These are phyloP conservation scores for Zosterops borbonicus DNA, from an alignment of 2,113 vertebrate genomes.

Conservation along the genomic window DNA sequence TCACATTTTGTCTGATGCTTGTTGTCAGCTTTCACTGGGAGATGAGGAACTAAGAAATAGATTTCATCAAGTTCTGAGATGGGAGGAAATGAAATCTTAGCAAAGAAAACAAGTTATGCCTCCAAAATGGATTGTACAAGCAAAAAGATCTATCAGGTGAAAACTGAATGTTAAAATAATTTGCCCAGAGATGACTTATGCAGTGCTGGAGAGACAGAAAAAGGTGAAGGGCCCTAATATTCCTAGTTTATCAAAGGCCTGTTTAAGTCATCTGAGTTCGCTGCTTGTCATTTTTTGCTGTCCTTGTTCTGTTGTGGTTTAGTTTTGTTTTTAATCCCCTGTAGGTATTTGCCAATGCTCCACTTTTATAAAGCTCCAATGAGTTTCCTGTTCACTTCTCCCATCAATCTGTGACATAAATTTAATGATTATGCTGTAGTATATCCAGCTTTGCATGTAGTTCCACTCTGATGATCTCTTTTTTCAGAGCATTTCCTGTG, in stretches of 20 bases:
- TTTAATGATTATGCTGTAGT: not conserved
- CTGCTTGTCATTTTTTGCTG: not conserved
- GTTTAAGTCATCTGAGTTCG: not conserved
- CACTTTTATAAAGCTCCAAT: not conserved
- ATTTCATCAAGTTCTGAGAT: conserved; percentile 81
- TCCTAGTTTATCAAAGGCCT: conserved; percentile 54
- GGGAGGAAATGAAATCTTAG: conserved; percentile 82
- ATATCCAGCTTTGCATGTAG: not conserved
- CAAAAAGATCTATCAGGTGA: conserved; percentile 67
- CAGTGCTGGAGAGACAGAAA: conserved; percentile 36
- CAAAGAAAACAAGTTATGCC: conserved; percentile 79
- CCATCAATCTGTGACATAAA: not conserved
- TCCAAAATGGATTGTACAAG: conserved; percentile 74
- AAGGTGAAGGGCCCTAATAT: not conserved
- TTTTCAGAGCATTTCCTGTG: not conserved
- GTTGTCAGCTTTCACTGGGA: conserved; percentile 76
- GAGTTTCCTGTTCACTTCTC: not conserved
- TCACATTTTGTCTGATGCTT: conserved; percentile 78
- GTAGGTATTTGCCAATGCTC: not conserved
- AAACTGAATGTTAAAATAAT: conserved; percentile 76
- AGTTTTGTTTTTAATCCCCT: not conserved
- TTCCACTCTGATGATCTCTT: not conserved
- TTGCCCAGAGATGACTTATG: conserved; percentile 67
- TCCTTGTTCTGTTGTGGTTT: not conserved
- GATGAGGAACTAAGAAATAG: conserved; percentile 78